Conservation (phyloP, 2,113 vertebrate species). For the Anoura caudifer region DNA sequence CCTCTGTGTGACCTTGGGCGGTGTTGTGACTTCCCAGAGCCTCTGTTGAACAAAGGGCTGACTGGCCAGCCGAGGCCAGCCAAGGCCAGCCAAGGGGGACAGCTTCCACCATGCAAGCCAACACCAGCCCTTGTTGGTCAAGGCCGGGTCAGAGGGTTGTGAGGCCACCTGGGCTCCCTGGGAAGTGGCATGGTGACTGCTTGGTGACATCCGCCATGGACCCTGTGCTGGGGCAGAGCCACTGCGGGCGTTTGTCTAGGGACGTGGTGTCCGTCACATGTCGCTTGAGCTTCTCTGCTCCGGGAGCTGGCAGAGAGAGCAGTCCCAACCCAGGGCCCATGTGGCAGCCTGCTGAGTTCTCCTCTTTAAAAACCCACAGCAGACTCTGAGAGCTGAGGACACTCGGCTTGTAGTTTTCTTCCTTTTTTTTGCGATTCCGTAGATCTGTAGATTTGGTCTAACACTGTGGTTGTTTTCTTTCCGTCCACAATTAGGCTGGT, state of each 20-base stretch:
- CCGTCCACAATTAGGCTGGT: fast-evolving
- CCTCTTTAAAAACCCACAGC: fast-evolving
- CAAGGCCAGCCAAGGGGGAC: not conserved
- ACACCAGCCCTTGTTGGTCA: fast-evolving
- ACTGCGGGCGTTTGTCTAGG: fast-evolving
- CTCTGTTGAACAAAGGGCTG: not conserved
- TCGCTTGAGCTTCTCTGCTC: not conserved
- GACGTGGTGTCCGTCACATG: fast-evolving
- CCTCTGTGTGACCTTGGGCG: not conserved
- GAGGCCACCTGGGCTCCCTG: not conserved
- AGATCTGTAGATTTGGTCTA: not conserved
- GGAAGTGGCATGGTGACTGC: not conserved
- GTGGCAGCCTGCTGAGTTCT: not conserved
- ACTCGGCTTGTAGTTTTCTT: not conserved
- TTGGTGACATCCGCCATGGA: not conserved
- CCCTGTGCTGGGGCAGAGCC: not conserved
- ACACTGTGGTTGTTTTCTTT: not conserved
- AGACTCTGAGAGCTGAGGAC: not conserved
- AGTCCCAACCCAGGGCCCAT: not conserved
- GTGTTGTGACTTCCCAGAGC: not conserved
- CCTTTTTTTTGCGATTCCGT: not conserved
- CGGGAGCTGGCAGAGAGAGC: not conserved
- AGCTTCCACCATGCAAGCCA: not conserved
- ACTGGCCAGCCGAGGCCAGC: not conserved
- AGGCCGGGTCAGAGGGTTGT: fast-evolving